Percentiles rank a stretch among this genome's conserved stretches.
phyloP scores from a whole-genome alignment of 1,140 invertebrate species.

The Solenopsis fugax region DNA sequence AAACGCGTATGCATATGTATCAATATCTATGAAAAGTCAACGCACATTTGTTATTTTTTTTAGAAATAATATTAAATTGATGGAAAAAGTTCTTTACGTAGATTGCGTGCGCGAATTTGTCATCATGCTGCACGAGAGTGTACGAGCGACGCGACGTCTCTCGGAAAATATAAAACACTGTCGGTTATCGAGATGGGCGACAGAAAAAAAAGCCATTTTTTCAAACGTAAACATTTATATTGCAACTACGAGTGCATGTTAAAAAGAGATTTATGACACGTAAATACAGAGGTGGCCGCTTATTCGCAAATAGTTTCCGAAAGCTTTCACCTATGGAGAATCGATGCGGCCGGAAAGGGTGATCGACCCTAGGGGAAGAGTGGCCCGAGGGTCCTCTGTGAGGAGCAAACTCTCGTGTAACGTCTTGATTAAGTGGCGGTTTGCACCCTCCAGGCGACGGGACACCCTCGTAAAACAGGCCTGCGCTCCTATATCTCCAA shows the following conservation, averaged over 20 bases:
- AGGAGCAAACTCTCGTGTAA: slow-evolving; percentile 74
- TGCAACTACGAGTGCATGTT: background rate
- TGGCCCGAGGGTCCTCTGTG: slow-evolving; percentile 70
- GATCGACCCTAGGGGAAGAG: slow-evolving; percentile 59
- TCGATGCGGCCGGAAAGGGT: slow-evolving; percentile 63
- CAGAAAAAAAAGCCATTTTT: background rate
- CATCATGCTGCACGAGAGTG: background rate
- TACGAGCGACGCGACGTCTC: background rate
- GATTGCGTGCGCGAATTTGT: slow-evolving; percentile 23
- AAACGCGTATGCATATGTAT: background rate
- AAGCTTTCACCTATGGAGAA: slow-evolving; percentile 60
- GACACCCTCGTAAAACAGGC: slow-evolving; percentile 75
- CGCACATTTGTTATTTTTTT: background rate
- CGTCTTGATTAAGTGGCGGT: slow-evolving; percentile 82
- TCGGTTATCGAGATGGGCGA: background rate
- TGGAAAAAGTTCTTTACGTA: slow-evolving; percentile 14
- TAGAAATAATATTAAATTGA: slow-evolving; percentile 1
- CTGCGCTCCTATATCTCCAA: slow-evolving; percentile 69
- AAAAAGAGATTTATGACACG: slow-evolving; percentile 40
- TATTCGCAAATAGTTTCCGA: slow-evolving; percentile 53
- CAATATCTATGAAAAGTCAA: background rate
- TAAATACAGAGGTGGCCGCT: slow-evolving; percentile 3
- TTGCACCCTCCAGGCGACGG: slow-evolving; percentile 74
- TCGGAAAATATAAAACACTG: slow-evolving; percentile 11
- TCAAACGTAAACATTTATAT: slow-evolving; percentile 16